phyloP scores from a whole-genome alignment of 1,140 invertebrate genomes.

The Pseudomyrmex flavicornis region DNA sequence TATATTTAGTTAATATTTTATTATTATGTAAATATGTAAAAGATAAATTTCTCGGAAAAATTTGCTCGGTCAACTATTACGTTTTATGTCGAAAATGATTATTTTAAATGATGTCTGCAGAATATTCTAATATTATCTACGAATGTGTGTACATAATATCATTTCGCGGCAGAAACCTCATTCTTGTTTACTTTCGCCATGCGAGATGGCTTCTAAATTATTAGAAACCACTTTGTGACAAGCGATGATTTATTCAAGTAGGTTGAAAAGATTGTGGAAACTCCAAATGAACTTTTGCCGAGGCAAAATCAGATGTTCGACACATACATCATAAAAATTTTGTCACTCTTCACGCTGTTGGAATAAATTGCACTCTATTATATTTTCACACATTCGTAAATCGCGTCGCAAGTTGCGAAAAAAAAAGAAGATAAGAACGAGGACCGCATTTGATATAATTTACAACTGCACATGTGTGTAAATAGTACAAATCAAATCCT shows the following conservation, averaged over 20 bases:
- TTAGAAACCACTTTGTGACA: constrained; percentile 3
- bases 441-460: no score
- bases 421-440: no score
- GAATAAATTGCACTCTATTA: no score
- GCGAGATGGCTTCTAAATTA: not conserved
- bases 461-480: no score
- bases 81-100: not conserved
- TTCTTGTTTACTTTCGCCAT: constrained; percentile 1
- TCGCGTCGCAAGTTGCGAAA: no score
- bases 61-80: not conserved
- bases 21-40: not conserved
- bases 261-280: constrained; percentile 5
- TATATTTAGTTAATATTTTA: not conserved
- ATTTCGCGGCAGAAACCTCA: not conserved
- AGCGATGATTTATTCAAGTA: constrained; percentile 28
- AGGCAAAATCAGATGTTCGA: not conserved
- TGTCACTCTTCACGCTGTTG: not conserved
- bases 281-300: constrained; percentile 3
- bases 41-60: not conserved
- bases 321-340: not conserved
- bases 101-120: not conserved
- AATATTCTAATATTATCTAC: not conserved
- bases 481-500: no score
- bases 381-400: no score
- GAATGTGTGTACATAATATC: no score